Evolutionary conservation across 2,797 vertebrate genomes (phyloP).

Genomic region (Alosa sapidissima): DNA sequence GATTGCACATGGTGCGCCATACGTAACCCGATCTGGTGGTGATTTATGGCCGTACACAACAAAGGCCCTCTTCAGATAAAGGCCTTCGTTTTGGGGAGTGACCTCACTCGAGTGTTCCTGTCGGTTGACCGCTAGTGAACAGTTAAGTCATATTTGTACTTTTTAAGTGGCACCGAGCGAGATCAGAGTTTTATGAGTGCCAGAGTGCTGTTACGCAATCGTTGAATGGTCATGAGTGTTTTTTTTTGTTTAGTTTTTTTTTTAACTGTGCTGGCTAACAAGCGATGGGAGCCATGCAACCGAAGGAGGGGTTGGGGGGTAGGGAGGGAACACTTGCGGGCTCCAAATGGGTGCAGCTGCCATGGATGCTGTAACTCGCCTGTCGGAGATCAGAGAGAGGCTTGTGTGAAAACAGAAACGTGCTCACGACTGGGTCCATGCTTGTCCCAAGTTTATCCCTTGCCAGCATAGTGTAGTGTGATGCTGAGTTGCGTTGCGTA

Average conservation of each 20-base stretch:
- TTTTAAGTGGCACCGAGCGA: not conserved
- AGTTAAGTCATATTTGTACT: slow-evolving; percentile 5
- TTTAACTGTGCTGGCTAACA: not conserved
- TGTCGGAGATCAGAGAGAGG: not conserved
- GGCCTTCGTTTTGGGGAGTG: slow-evolving; percentile 1
- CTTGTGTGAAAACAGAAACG: not conserved
- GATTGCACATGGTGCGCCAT: slow-evolving; percentile 9
- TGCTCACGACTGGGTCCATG: not conserved
- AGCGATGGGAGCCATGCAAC: not conserved
- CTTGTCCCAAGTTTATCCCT: slow-evolving; percentile 8
- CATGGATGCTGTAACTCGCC: slow-evolving; percentile 5
- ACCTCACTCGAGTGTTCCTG: not conserved
- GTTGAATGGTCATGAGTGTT: not conserved
- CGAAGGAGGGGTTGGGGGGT: not conserved
- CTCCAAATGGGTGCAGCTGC: not conserved
- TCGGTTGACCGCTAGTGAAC: not conserved
- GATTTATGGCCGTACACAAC: not conserved
- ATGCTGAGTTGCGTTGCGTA: not conserved
- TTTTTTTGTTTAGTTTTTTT: not conserved
- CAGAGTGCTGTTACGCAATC: slow-evolving; percentile 17
- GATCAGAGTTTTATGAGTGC: not conserved
- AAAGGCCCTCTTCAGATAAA: slow-evolving; percentile 10
- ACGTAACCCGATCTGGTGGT: slow-evolving; percentile 6
- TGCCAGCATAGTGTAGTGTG: not conserved
- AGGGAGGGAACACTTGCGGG: not conserved